Evolutionary conservation across 2,888 invertebrate genomes (phyloP), one percentile per base, ranked within the genome.

Genomic region (Dryadula phaetusa): DNA sequence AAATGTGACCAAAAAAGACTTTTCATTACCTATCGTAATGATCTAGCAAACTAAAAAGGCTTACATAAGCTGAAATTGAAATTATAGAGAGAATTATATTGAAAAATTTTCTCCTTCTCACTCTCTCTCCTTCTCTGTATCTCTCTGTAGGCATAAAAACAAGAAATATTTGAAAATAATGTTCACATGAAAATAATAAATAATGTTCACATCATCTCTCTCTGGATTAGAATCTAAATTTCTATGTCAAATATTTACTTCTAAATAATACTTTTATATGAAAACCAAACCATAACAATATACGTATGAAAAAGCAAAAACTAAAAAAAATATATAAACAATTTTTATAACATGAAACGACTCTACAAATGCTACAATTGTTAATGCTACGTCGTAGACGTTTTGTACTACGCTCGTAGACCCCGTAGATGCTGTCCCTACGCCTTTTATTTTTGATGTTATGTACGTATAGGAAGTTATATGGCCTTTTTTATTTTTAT

Each of bases 381-480:
- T 63, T 44, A 52, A 53, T 16, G 70, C 70, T 70, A 69, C 70
- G 66, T 56, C 64, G 72, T 69, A 70, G 65, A 64, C 63, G 32
- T 44, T 44, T 42, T 60, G 44, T 42, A 42, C 60, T 42, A 56
- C 54, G 54, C 52, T 62, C 52, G 62, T 62, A 62, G 52, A 25
- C 18, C 60, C 54, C 54, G 60, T 53, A 66, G 62, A 46, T 40
- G 44, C 42, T 25, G 42, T 42, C 54, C 54, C 20, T 37, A 12
- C 42, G 18, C 16, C 16, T 28, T 60, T 44, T 44, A 60, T 25
- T 22, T 42, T 60, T 25, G 28, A 44, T 60, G 28, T 32, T 28
- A 28, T 28, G 18, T 44, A 44, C 12, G 28, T 44, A 44, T 25
- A 25, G 12, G 18, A 28, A 10, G 18, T 25, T 1, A 25, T 58